Percentiles rank a stretch among this genome's conserved stretches.
phyloP scores from a whole-genome alignment of 2,888 invertebrate genomes.

The Dinocampus coccinellae region DNA sequence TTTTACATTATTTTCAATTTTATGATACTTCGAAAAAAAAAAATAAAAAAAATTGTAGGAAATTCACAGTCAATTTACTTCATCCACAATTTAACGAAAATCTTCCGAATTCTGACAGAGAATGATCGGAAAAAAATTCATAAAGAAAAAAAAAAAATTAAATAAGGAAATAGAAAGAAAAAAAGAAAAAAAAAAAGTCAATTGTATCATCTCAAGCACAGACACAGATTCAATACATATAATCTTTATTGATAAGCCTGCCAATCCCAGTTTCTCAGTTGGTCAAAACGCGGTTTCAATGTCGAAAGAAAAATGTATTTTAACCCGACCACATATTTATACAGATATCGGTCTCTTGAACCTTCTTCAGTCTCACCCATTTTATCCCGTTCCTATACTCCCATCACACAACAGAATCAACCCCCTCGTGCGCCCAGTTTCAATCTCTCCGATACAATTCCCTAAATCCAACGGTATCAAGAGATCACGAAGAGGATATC shows the following conservation, averaged over 20 bases:
- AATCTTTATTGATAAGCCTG: slow-evolving; percentile 3
- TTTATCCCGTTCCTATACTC: not conserved
- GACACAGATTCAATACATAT: not conserved
- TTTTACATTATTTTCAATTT: not conserved
- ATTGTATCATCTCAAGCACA: not conserved
- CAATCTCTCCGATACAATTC: slow-evolving; percentile 27
- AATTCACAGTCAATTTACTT: too few species aligned
- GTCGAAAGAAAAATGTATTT: slow-evolving; percentile 2
- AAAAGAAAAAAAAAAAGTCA: not conserved
- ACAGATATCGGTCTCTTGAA: not conserved
- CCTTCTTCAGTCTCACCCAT: not conserved
- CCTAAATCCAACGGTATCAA: slow-evolving; percentile 23
- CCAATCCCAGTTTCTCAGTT: slow-evolving; percentile 9
- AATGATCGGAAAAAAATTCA: not conserved
- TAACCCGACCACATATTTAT: not conserved
- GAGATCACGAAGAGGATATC: slow-evolving; percentile 6
- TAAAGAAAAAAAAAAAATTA: not conserved
- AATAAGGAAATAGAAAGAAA: too few species aligned
- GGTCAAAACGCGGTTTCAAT: slow-evolving; percentile 17
- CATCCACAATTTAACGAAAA: not conserved
- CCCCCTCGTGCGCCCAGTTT: not conserved
- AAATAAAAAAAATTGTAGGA: too few species aligned
- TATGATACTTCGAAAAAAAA: not conserved
- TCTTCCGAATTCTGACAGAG: not conserved
- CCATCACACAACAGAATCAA: not conserved